A percentile compares a stretch with the other conserved stretches of the same genome.
Conservation (phyloP, 2,113 vertebrate genomes). For the Spizaetus ornatus region DNA sequence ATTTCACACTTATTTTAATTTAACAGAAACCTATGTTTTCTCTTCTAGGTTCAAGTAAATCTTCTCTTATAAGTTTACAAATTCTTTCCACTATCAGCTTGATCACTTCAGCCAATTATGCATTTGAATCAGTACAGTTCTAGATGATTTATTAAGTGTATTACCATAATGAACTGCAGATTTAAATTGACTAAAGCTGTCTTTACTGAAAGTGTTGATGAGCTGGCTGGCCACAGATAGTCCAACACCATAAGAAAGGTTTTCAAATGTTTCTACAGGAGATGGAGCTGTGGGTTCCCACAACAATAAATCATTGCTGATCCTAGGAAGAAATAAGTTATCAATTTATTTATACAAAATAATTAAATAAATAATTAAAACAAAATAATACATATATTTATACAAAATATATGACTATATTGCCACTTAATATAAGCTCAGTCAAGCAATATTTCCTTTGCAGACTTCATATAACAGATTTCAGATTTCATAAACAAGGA, state of each 20-base stretch:
- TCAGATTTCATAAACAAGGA: neutral
- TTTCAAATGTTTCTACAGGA: slow-evolving; percentile 95
- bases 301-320: slow-evolving; percentile 93
- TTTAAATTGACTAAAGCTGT: slow-evolving; percentile 90
- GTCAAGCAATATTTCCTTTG: neutral
- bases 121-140: neutral
- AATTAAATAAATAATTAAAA: no score
- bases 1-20: neutral
- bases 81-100: neutral
- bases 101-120: neutral
- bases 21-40: neutral
- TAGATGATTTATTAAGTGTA: slow-evolving; percentile 23
- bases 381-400: neutral
- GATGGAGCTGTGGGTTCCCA: slow-evolving; percentile 98
- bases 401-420: neutral
- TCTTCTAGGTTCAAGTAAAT: neutral
- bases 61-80: neutral
- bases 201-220: slow-evolving; percentile 93
- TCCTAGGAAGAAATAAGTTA: slow-evolving; percentile 73
- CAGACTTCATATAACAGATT: neutral
- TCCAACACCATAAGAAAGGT: slow-evolving; percentile 90
- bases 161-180: slow-evolving; percentile 89
- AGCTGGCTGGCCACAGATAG: slow-evolving; percentile 96
- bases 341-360: neutral
- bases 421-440: neutral